Evolutionary conservation across 2,888 invertebrate species (phyloP).

Genomic region (Nomada ruficornis): DNA sequence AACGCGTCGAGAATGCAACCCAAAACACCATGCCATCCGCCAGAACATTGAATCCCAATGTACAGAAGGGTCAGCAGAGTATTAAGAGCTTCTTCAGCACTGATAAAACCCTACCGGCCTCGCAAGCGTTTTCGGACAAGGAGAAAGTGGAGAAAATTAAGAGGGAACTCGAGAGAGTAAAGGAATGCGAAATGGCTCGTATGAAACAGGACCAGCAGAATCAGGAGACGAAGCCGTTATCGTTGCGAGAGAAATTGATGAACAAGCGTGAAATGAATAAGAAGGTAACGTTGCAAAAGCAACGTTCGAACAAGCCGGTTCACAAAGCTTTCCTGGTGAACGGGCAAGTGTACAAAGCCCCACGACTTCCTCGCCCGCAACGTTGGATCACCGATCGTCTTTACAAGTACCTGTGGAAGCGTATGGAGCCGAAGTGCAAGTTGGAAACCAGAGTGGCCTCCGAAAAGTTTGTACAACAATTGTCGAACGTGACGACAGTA

Average conservation of each 20-base stretch:
- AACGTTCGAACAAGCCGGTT: constrained; percentile 44
- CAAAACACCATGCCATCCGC: background rate
- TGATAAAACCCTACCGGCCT: background rate
- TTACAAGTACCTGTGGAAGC: constrained; percentile 76
- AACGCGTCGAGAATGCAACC: background rate
- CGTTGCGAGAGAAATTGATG: too few relatives aligned
- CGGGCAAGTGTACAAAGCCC: constrained; percentile 76
- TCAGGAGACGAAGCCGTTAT: background rate
- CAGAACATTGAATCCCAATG: too few relatives aligned
- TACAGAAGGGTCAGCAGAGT: background rate
- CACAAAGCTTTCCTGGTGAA: constrained; percentile 77
- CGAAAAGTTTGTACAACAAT: constrained; percentile 72
- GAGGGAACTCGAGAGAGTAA: constrained; percentile 29
- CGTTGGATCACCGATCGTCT: constrained; percentile 78
- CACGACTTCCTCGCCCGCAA: constrained; percentile 75
- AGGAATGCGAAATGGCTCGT: background rate
- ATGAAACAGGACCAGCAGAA: background rate
- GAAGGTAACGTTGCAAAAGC: background rate
- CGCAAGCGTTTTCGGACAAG: background rate
- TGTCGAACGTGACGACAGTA: constrained; percentile 61
- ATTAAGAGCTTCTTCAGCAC: constrained; percentile 28
- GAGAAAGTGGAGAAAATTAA: constrained; percentile 19
- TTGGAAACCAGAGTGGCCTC: constrained; percentile 70
- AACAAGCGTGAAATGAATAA: fast-evolving
- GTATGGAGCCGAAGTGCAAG: constrained; percentile 74